These are phyloP conservation scores for Lottia gigantea DNA, from an alignment of 2,888 invertebrate species.

Conservation along the genomic window DNA sequence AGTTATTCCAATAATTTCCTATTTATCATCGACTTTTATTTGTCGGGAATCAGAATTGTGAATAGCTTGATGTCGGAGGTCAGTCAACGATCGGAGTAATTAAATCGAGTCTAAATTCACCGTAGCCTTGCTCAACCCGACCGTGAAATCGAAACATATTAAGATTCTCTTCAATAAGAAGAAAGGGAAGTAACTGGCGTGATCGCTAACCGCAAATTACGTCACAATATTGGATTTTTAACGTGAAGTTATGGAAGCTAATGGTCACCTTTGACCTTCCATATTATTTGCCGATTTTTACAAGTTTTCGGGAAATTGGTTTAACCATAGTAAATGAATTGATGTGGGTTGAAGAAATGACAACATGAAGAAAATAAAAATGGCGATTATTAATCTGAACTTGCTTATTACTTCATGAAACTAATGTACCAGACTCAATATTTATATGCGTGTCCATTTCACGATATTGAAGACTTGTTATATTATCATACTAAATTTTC, in stretches of 20 bases:
- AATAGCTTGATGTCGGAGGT: conserved; percentile 17
- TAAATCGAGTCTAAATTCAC: conserved; percentile 4
- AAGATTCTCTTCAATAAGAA: neutral
- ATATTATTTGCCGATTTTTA: neutral
- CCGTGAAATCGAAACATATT: conserved; percentile 2
- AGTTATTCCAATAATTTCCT: conserved; percentile 19
- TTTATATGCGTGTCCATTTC: too few species aligned
- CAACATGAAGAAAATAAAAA: too few species aligned
- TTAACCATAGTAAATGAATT: neutral
- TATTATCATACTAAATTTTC: too few species aligned
- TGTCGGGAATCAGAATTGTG: conserved; percentile 9
- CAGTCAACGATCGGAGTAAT: conserved; percentile 5
- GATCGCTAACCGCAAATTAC: conserved; percentile 4
- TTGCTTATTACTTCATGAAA: too few species aligned
- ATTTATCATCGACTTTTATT: conserved; percentile 18
- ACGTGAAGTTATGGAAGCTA: conserved; percentile 1
- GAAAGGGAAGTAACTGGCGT: neutral
- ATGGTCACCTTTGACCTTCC: conserved; percentile 1
- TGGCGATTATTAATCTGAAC: too few species aligned
- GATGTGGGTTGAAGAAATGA: too few species aligned
- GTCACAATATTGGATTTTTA: neutral
- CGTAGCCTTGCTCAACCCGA: neutral
- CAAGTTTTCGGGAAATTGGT: conserved; percentile 6
- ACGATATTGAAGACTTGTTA: too few species aligned
- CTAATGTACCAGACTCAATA: too few species aligned